These are phyloP conservation scores for Ceriagrion tenellum DNA, from an alignment of 2,888 invertebrate genomes.

Conservation along the genomic window DNA sequence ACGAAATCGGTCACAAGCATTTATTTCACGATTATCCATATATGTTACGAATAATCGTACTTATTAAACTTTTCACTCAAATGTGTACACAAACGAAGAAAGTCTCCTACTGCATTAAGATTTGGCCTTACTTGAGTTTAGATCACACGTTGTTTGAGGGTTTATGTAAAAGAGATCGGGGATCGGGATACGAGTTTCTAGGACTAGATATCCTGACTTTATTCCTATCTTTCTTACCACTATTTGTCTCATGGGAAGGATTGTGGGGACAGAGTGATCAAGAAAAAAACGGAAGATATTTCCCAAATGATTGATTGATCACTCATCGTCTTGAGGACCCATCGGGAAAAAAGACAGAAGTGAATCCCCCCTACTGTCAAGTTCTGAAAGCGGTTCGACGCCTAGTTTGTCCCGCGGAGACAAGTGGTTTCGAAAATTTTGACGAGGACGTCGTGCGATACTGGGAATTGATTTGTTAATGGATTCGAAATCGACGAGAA, in stretches of 20 bases:
- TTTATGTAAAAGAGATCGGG: background rate
- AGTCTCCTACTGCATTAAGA: too few relatives aligned
- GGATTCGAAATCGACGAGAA: background rate
- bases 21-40: too few relatives aligned
- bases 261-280: background rate
- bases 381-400: background rate
- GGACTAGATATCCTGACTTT: background rate
- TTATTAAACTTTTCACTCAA: too few relatives aligned
- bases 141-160: too few relatives aligned
- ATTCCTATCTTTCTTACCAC: background rate
- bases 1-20: too few relatives aligned
- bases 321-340: background rate
- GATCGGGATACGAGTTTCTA: background rate
- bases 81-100: too few relatives aligned
- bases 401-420: background rate
- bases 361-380: background rate
- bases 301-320: background rate
- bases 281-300: background rate
- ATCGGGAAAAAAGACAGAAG: slow-evolving; percentile 1
- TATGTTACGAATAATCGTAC: too few relatives aligned
- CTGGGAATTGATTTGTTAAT: background rate
- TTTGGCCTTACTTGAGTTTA: too few relatives aligned
- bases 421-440: background rate
- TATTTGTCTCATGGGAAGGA: background rate
- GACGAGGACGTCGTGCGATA: background rate